Percentiles rank a stretch among this genome's conserved stretches.
Evolutionary conservation across 2,113 vertebrate genomes (phyloP).

Genomic region (Clarias macrocephalus): DNA sequence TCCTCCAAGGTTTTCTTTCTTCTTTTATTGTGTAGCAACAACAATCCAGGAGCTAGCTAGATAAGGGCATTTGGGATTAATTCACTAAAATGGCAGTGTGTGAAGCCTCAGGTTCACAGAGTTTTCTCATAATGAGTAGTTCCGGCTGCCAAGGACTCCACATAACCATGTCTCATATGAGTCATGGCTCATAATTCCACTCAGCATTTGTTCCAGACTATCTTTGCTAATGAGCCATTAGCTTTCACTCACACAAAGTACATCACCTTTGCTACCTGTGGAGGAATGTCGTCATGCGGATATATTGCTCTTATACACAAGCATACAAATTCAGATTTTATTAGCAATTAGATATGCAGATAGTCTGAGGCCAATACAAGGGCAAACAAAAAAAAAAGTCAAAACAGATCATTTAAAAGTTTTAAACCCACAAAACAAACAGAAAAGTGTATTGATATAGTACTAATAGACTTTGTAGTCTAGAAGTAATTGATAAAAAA

Average conservation of each 20-base stretch:
- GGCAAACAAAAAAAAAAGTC: background rate
- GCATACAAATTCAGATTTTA: slow-evolving; percentile 16
- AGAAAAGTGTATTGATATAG: background rate
- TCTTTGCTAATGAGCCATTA: slow-evolving; percentile 26
- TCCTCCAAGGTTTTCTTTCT: background rate
- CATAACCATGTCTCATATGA: slow-evolving; percentile 16
- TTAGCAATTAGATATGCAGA: slow-evolving; percentile 2
- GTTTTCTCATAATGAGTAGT: slow-evolving; percentile 21
- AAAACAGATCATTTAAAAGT: background rate
- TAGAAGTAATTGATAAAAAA: background rate
- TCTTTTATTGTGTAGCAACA: background rate
- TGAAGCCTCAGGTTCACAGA: background rate
- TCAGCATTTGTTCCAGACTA: slow-evolving; percentile 4
- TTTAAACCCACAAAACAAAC: background rate
- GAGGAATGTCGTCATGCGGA: background rate
- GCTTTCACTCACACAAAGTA: slow-evolving; percentile 16
- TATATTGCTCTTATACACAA: background rate
- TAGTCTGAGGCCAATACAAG: background rate
- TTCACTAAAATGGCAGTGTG: background rate
- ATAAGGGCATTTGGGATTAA: slow-evolving; percentile 3
- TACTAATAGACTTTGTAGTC: background rate
- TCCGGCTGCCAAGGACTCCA: background rate
- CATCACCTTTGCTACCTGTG: slow-evolving; percentile 26
- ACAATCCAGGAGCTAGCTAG: no score
- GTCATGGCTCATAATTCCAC: slow-evolving; percentile 23